phyloP scores from a whole-genome alignment of 2,113 vertebrate genomes.

The Oreotrochilus melanogaster region DNA sequence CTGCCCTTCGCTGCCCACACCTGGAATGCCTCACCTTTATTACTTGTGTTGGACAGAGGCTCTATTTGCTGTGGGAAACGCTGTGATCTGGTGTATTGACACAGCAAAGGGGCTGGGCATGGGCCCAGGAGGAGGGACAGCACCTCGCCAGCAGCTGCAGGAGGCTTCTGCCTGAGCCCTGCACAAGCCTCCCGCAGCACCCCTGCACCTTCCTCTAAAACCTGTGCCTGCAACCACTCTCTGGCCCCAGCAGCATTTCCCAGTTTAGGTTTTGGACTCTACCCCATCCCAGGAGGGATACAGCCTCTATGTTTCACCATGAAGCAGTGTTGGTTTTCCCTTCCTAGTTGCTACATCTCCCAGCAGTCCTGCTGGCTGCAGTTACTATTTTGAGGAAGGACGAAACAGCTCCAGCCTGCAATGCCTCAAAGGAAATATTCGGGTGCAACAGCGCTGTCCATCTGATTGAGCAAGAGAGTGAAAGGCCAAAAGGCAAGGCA shows the following conservation, averaged over 20 bases:
- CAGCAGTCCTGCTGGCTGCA: not conserved
- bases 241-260: not conserved
- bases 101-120: not conserved
- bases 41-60: not conserved
- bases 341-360: not conserved
- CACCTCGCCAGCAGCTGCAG: not conserved
- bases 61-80: not conserved
- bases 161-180: not conserved
- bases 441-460: not conserved
- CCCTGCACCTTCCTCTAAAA: not conserved
- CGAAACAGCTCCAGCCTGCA: not conserved
- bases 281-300: not conserved
- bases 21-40: not conserved
- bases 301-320: rapidly evolving
- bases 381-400: not conserved
- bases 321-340: not conserved
- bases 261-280: not conserved
- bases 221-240: rapidly evolving
- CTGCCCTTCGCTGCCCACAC: not conserved
- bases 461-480: not conserved
- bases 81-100: not conserved
- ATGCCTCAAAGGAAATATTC: not conserved
- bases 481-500: not conserved
- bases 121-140: not conserved
- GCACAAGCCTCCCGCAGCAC: not conserved